Conservation (phyloP, 2,888 invertebrate species). For the Ophion costatus region DNA sequence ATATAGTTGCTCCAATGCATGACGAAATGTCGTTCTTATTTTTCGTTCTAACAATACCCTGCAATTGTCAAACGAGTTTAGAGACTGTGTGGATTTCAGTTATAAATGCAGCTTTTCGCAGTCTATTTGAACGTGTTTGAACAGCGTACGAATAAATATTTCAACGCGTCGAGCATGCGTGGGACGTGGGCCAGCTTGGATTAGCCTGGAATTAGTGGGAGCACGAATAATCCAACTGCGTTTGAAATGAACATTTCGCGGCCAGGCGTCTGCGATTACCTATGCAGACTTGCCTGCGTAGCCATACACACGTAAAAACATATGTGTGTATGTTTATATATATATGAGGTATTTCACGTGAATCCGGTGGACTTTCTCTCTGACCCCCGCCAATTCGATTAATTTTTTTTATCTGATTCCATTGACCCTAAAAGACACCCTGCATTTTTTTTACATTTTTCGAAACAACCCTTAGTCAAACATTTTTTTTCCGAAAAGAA, state of each 20-base stretch:
- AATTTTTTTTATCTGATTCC: too few relatives aligned
- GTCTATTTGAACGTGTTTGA: not conserved
- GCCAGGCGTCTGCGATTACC: slow-evolving; percentile 17
- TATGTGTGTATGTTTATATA: too few relatives aligned
- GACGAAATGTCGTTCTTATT: too few relatives aligned
- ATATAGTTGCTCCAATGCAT: too few relatives aligned
- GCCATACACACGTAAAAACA: not conserved
- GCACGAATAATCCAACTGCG: slow-evolving; percentile 27
- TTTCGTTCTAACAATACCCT: not conserved
- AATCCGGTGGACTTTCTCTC: too few relatives aligned
- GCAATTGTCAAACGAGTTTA: slow-evolving; percentile 1
- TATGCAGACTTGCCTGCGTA: not conserved
- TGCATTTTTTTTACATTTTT: too few relatives aligned
- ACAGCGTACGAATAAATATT: slow-evolving; percentile 30
- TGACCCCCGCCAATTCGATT: too few relatives aligned
- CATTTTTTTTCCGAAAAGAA: too few relatives aligned
- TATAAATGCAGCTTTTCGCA: not conserved
- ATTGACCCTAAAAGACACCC: too few relatives aligned
- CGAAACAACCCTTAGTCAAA: too few relatives aligned
- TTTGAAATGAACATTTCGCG: slow-evolving; percentile 17
- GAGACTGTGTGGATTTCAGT: not conserved
- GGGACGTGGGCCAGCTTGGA: slow-evolving; percentile 13
- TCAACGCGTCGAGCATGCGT: slow-evolving; percentile 8
- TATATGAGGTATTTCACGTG: too few relatives aligned
- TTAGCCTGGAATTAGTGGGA: slow-evolving; percentile 24